Evolutionary conservation across 1,140 invertebrate genomes (phyloP), one percentile per base, ranked within the genome.

Genomic region (Popillia japonica): DNA sequence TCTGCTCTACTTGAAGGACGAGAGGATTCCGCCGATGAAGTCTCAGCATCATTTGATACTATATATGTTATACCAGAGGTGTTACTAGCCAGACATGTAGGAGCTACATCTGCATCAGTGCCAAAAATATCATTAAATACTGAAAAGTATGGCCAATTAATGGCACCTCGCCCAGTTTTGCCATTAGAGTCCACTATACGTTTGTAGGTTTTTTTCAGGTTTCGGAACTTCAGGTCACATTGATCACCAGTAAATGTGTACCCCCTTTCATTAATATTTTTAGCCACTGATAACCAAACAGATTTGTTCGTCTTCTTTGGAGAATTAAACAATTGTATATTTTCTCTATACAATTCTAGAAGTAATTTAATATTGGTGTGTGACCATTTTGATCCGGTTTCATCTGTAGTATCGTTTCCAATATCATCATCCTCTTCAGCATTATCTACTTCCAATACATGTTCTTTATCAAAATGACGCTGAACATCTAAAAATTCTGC

Each of bases 101-200:
- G 48, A 55, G 17, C 17, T n/a, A 55, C 17, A 55, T 20, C 48
- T 55, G 48, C 11, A 55, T 55, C 48, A 55, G 11, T 55, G 11
- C 48, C 48, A 55, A 55, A 55, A 55, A 55, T 55, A 55, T 55
- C 48, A n/a, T 55, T 20, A 55, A 55, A 55, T 14, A n/a, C 11
- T 14, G 48, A 55, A 20, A 55, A 55, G 17, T 55, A 55, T 55
- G 48, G 48, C 48, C 48, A 55, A 55, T 20, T 55, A n/a, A 55
- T 55, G 48, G 48, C 17, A 55, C 48, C 48, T 55, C 17, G 11
- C 11, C 48, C 48, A 55, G 48, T 55, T 55, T 55, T 55, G 11
- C 17, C 48, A 20, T 55, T 55, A 20, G 48, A 55, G 17, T 55
- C 48, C 48, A n/a, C 17, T 55, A 55, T 55, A 14, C 48, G 11